Evolutionary conservation across 1,140 invertebrate species (phyloP).

Genomic region (Hyphantria cunea): DNA sequence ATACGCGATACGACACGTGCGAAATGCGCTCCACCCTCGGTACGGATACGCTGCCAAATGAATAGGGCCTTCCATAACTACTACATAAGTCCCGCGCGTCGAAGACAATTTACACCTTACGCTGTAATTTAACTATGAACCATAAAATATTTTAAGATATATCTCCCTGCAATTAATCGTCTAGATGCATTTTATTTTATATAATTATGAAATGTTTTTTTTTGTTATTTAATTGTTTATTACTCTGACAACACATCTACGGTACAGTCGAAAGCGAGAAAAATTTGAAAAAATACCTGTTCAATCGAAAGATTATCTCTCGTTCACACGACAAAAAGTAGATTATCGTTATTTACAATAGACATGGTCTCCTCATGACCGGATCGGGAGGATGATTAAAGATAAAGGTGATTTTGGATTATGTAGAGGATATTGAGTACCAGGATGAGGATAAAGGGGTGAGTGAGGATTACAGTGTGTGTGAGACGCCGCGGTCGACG

Average conservation of each 20-base stretch:
- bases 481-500: conserved; percentile 63
- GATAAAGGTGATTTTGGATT: not conserved
- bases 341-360: conserved; percentile 80
- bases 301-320: conserved; percentile 78
- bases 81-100: conserved; percentile 53
- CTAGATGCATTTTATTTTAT: conserved; percentile 73
- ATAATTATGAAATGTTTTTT: conserved; percentile 75
- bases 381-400: conserved; percentile 34
- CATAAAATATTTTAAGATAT: conserved; percentile 75
- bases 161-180: conserved; percentile 76
- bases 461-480: conserved; percentile 39
- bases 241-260: conserved; percentile 80
- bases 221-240: conserved; percentile 76
- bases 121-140: conserved; percentile 77
- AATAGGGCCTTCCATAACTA: conserved; percentile 47
- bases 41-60: conserved; percentile 46
- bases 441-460: conserved; percentile 19
- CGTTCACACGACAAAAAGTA: conserved; percentile 80
- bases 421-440: conserved; percentile 32
- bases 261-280: conserved; percentile 80
- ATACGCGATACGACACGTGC: conserved; percentile 42
- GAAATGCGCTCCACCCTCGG: conserved; percentile 25
- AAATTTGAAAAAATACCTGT: conserved; percentile 81
- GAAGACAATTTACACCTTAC: conserved; percentile 63
- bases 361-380: conserved; percentile 45